Evolutionary conservation across 2,113 vertebrate genomes (phyloP).

Genomic region (Petaurus breviceps): DNA sequence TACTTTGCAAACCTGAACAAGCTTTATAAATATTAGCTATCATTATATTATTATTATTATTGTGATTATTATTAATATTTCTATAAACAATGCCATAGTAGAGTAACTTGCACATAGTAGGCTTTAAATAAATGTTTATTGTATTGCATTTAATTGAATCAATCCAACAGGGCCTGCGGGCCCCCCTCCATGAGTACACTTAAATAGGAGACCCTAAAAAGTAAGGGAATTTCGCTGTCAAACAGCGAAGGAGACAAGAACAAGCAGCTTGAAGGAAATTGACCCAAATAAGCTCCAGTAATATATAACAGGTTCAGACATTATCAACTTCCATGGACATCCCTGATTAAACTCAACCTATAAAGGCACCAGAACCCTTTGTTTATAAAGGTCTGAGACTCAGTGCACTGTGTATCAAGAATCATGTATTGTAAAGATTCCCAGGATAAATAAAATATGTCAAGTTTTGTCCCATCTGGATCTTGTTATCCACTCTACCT

Average conservation of each 20-base stretch:
- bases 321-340: constrained; percentile 44
- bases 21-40: neutral
- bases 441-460: constrained; percentile 73
- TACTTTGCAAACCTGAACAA: neutral
- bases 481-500: constrained; percentile 44
- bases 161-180: neutral
- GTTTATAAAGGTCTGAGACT: constrained; percentile 58
- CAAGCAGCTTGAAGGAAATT: neutral
- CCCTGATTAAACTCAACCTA: constrained; percentile 58
- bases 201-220: neutral
- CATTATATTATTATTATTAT: neutral
- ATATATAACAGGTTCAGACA: fast-evolving
- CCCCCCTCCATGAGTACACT: neutral
- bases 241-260: constrained; percentile 22
- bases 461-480: constrained; percentile 74
- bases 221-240: neutral
- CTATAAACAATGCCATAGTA: neutral
- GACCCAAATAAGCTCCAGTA: constrained; percentile 20
- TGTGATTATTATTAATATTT: neutral
- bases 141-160: constrained; percentile 27
- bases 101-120: neutral
- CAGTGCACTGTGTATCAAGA: constrained; percentile 44
- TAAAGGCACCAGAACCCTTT: constrained; percentile 66
- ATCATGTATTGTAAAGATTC: constrained; percentile 62
- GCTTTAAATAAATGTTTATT: neutral